Base-by-base conservation (phyloP, 2,888 invertebrate species). In the Panzeria rudis region DNA sequence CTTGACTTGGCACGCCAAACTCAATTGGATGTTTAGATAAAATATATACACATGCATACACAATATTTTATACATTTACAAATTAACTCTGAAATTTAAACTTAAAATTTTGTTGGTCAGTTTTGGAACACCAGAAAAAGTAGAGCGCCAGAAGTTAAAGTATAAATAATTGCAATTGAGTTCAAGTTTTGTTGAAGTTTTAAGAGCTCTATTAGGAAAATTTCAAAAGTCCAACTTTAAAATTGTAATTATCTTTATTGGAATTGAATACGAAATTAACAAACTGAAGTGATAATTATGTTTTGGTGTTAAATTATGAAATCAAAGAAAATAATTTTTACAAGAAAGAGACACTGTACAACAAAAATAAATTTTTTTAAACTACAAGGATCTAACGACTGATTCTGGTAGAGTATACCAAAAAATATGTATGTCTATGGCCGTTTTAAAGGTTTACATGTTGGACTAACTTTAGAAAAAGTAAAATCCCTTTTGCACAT, bases 1-100 rank as follows among this genome's bases (percentile, higher is more conserved):
- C 71, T 79, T 78, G 78, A 79, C 59, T 83, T 75, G 78, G 64
- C 56, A 71, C 52, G 64, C 82, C 85, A 82, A 81, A 78, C 81
- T 85, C 69, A 85, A 59, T 82, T 71, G 64, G 23, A 44, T 61
- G 52, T 77, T 61, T 52, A 54, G 50, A 64, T 29, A 35, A 73
- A 64, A 32, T 50, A 76, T 29, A 76, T 29, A 50, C 17, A 47
- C 25, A 61, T n/a, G 20, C 62, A 62, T 13, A 32, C 6, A 54
- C 25, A 20, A 13, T 15, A 3, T 38, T 3, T 2, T 13, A 15
- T n/a, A 32, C 8, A 5, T 56, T 38, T 25, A 8, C 23, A 56
- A 29, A 54, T 71, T 38, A 47, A 61, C 9, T 38, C 56, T 20
- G 4, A 23, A 59, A 59, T 25, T 17, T 35, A 20, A 54, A 35